Base-by-base conservation (phyloP, 1,140 invertebrate genomes). In the Heliconius himera region DNA sequence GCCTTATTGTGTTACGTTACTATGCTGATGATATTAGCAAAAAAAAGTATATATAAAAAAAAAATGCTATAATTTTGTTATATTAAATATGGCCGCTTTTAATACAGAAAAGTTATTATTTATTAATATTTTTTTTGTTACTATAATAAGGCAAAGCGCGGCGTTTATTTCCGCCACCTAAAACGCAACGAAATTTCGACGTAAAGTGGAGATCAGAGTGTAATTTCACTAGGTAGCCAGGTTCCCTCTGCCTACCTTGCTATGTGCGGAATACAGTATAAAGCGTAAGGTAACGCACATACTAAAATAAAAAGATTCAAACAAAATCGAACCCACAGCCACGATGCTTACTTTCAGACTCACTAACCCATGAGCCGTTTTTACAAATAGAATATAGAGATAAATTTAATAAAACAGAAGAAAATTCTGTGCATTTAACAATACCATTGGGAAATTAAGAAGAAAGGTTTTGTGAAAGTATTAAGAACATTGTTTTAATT, bases 391-490 rank as follows among this genome's bases (percentile, higher is more conserved):
- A 54, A 54, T 54, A 54, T 2, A 54, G 51, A 2, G 8, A 18
- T 54, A n/a, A 54, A 8, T 5, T 8, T 2, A 1, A 54, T 54
- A n/a, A n/a, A 54, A 54, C 5, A 8, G n/a, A n/a, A 54, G 51
- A 73, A 73, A 38, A 51, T 73, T 46, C 13, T 16, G 13, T 4
- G 4, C 41, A 46, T 38, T n/a, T 46, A 73, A 73, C n/a, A 73
- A 49, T 73, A 51, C 72, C 16, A 41, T 51, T 51, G 72, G 72
- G 72, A 73, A 73, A 73, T 73, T 29, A 73, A 29, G 46, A 73
- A 73, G 41, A 22, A 73, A 29, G 22, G 9, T 54, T n/a, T n/a
- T 54, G 18, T n/a, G 20, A 54, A 54, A 54, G 51, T n/a, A 54
- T 18, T 54, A n/a, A n/a, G 1, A n/a, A n/a, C 18, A 54, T 54